phyloP scores from a whole-genome alignment of 64 coral and sea anemone genomes.

The Astreopora myriophthalma region DNA sequence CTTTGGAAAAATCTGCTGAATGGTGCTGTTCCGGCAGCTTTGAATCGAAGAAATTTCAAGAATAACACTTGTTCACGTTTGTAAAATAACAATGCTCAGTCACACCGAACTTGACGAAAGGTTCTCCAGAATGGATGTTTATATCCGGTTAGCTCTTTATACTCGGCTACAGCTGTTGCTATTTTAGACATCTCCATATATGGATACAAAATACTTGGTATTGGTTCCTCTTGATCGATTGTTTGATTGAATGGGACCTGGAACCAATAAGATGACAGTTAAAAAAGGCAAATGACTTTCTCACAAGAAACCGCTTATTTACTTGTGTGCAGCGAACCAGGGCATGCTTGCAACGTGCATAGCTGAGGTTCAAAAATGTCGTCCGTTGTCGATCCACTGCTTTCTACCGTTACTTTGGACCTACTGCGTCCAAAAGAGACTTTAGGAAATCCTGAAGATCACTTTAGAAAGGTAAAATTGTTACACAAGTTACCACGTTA shows the following conservation, averaged over 20 bases:
- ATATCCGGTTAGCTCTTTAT: slow-evolving; percentile 71
- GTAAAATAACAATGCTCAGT: too few relatives aligned
- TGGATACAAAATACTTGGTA: slow-evolving; percentile 79
- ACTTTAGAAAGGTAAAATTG: slow-evolving; percentile 86
- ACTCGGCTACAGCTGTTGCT: slow-evolving; percentile 68
- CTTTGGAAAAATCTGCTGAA: too few relatives aligned
- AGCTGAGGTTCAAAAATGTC: slow-evolving; percentile 74
- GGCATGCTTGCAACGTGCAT: slow-evolving; percentile 68
- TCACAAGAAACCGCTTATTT: slow-evolving; percentile 72
- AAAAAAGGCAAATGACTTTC: slow-evolving; percentile 83
- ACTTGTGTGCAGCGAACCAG: slow-evolving; percentile 87
- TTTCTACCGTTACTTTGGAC: slow-evolving; percentile 95
- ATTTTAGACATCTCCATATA: slow-evolving; percentile 97
- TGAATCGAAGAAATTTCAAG: too few relatives aligned
- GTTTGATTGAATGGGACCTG: slow-evolving; percentile 71
- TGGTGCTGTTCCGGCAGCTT: too few relatives aligned
- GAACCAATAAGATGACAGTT: slow-evolving; percentile 80
- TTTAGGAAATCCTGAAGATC: slow-evolving; percentile 85
- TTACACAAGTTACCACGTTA: background rate
- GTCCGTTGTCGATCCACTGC: slow-evolving; percentile 91
- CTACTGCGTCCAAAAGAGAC: slow-evolving; percentile 86
- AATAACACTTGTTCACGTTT: too few relatives aligned
- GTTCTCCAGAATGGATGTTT: background rate
- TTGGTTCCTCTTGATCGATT: slow-evolving; percentile 59
- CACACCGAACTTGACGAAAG: too few relatives aligned